phyloP scores from a whole-genome alignment of 2,797 vertebrate genomes.

The Ataeniobius toweri region DNA sequence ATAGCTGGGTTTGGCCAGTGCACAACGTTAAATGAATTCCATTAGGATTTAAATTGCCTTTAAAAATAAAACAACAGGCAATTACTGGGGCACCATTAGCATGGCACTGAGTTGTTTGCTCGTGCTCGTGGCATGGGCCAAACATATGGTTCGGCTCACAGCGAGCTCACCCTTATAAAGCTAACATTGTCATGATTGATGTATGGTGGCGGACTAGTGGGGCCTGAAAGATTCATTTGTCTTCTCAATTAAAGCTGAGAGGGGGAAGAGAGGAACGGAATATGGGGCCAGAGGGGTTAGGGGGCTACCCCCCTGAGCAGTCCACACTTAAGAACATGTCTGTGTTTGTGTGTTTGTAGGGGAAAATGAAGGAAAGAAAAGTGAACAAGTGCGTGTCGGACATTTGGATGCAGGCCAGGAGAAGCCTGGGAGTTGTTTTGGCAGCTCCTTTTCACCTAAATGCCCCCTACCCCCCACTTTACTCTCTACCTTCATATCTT shows the following conservation, averaged over 20 bases:
- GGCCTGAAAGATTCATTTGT: slow-evolving; percentile 85
- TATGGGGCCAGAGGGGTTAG: slow-evolving; percentile 75
- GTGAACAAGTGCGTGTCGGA: slow-evolving; percentile 68
- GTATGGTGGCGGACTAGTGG: slow-evolving; percentile 76
- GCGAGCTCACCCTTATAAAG: slow-evolving; percentile 79
- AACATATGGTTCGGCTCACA: slow-evolving; percentile 83
- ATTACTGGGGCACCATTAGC: slow-evolving; percentile 79
- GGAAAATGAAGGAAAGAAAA: slow-evolving; percentile 44
- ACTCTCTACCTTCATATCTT: slow-evolving; percentile 71
- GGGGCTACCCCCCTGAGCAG: slow-evolving; percentile 75
- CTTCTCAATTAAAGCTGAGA: slow-evolving; percentile 82
- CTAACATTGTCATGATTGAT: slow-evolving; percentile 83
- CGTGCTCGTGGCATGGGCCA: slow-evolving; percentile 71
- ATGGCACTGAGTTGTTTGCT: slow-evolving; percentile 77
- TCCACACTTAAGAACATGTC: slow-evolving; percentile 74
- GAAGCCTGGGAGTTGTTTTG: slow-evolving; percentile 78
- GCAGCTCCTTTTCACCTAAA: slow-evolving; percentile 78
- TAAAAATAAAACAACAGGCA: slow-evolving; percentile 86
- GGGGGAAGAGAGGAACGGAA: slow-evolving; percentile 77
- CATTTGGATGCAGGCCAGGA: slow-evolving; percentile 79
- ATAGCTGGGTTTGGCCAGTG: slow-evolving; percentile 55
- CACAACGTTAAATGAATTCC: slow-evolving; percentile 81
- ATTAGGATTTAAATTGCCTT: slow-evolving; percentile 83
- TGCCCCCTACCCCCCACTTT: slow-evolving; percentile 62
- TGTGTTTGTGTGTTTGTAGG: slow-evolving; percentile 68